Evolutionary conservation across 2,797 vertebrate species (phyloP).

Genomic region (Halcyon badia): DNA sequence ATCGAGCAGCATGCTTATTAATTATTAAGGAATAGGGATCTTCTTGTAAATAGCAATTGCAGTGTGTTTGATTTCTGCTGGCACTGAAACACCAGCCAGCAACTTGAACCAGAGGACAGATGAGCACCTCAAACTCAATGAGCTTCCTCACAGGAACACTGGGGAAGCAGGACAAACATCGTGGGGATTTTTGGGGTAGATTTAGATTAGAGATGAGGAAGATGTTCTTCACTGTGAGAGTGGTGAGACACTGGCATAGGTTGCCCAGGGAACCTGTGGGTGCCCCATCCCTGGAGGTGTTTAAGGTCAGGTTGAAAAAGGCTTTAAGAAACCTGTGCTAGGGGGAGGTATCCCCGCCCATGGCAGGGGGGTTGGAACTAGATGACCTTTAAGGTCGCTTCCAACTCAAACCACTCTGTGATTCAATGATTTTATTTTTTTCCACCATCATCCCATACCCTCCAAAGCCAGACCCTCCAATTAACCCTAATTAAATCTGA

Average conservation of each 20-base stretch:
- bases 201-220: background rate
- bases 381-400: background rate
- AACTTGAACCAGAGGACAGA: background rate
- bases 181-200: background rate
- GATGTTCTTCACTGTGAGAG: background rate
- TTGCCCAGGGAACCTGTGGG: background rate
- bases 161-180: too few species aligned
- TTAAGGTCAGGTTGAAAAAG: background rate
- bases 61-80: fast-evolving
- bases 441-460: background rate
- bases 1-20: background rate
- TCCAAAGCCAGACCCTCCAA: background rate
- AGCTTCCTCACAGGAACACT: background rate
- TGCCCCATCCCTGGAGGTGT: background rate
- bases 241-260: background rate
- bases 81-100: background rate
- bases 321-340: background rate
- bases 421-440: background rate
- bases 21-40: background rate
- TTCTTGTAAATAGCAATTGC: background rate
- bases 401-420: background rate
- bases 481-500: background rate
- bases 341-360: background rate
- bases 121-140: background rate
- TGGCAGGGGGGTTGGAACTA: background rate